Conservation (phyloP, 2,113 vertebrate species). For the Leptocoma aspasia region DNA sequence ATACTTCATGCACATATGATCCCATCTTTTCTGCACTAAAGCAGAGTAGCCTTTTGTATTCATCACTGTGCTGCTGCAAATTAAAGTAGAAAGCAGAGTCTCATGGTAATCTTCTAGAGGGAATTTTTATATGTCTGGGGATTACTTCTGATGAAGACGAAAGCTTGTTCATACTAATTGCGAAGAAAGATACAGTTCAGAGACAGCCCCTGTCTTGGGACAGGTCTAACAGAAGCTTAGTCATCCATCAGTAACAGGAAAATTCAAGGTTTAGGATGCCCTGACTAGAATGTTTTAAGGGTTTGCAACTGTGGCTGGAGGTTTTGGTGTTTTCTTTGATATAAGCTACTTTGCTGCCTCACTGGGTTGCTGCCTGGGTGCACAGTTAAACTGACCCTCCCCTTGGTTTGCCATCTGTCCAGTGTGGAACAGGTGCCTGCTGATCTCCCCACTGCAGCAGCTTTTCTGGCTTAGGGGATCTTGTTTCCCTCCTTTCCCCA, state of each 20-base stretch:
- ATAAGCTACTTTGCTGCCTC: conserved; percentile 9
- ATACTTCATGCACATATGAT: neutral
- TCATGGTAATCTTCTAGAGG: neutral
- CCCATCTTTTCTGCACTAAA: neutral
- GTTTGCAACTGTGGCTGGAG: neutral
- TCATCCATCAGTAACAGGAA: neutral
- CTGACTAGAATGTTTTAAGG: neutral
- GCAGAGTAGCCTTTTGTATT: neutral
- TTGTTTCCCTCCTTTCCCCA: neutral
- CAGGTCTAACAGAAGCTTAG: neutral
- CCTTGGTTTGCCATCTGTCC: neutral
- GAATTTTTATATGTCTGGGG: neutral
- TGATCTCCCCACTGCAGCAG: neutral
- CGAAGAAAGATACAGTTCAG: neutral
- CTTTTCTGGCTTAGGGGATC: neutral
- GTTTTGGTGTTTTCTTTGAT: neutral
- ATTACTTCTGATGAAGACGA: neutral
- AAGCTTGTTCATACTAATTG: neutral
- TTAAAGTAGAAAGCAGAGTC: neutral
- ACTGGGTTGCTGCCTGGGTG: neutral
- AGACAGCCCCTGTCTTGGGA: neutral
- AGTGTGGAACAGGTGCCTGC: neutral
- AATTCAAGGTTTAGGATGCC: neutral
- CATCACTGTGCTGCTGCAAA: neutral
- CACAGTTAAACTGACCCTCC: neutral